A percentile compares a stretch with the other conserved stretches of the same genome.
Conservation (phyloP, 2,113 vertebrate species). For the Pteropus alecto region DNA sequence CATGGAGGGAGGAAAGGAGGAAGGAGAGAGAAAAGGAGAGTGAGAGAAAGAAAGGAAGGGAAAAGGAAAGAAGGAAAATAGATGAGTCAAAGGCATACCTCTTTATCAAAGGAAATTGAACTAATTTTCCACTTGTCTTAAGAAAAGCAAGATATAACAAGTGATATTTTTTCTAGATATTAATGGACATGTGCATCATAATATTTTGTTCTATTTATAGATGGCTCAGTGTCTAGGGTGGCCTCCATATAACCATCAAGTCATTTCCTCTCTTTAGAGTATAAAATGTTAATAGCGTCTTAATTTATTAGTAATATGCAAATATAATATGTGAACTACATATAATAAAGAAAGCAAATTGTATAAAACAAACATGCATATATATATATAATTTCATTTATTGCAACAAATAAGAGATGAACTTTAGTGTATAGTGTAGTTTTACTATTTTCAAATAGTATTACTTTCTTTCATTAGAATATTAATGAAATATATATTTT, state of each 20-base stretch:
- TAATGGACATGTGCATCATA: not conserved
- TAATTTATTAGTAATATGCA: not conserved
- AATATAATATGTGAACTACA: not conserved
- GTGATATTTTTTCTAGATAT: not conserved
- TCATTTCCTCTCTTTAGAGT: not conserved
- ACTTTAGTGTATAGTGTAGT: not conserved
- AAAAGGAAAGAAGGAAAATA: not conserved
- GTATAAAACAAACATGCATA: not conserved
- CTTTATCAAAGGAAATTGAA: not conserved
- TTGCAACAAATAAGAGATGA: not conserved
- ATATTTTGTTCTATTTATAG: not conserved
- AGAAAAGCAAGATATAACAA: not conserved
- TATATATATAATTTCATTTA: not conserved
- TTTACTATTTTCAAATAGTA: not conserved
- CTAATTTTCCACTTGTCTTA: not conserved
- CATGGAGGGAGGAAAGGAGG: accelerated
- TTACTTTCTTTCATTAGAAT: not conserved
- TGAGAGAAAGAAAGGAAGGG: not conserved
- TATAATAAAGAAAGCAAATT: not conserved
- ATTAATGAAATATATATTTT: slow-evolving; percentile 15
- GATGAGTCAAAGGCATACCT: not conserved
- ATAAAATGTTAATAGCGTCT: not conserved
- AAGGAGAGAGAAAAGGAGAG: too few species aligned
- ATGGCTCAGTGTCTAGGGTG: not conserved
- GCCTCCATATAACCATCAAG: not conserved